Evolutionary conservation across 1,140 invertebrate species (phyloP), one percentile per base, ranked within the genome.

Genomic region (Sarcophaga bullata): DNA sequence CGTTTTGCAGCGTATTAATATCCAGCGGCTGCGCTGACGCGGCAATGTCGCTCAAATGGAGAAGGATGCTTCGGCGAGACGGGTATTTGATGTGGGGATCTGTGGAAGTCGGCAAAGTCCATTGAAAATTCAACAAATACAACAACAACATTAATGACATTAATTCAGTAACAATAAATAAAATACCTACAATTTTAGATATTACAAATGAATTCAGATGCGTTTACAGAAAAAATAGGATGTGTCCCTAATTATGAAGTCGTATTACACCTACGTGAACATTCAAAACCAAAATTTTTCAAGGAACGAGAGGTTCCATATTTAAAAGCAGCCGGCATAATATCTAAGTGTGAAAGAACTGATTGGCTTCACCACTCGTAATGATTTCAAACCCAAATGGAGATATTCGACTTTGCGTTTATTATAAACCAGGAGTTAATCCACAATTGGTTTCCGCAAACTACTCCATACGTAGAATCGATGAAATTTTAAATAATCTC

Each of bases 291-390:
- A 8, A 11, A 8, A 25, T 72, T 72, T 11, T 7, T 25, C 25
- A 72, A 72, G 25, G 68, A 72, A 72, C 68, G 68, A 19, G 17
- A 72, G 17, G 68, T 72, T 25, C 25, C n/a, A n/a, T n/a, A n/a
- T 15, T 10, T 10, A 54, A 5, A 54, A 54, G 52, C 25, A 37
- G 52, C 10, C 52, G 52, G 52, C 9, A 54, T 54, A 1, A 54
- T 54, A 11, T 54, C 52, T 11, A 54, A 54, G 15, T 54, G 52
- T 54, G 52, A 54, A 54, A 54, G 52, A 5, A 54, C 52, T 3
- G 10, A 10, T 54, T 15, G 25, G 25, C 1, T 37, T 37, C 25
- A 37, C 25, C 25, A 37, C 25, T 37, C 4, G 25, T 37, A 37
- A 37, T 37, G 1, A 37, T 37, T 37, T 4, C 52, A 5, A 15